Evolutionary conservation across 1,140 invertebrate species (phyloP), one percentile per base, ranked within the genome.

Genomic region (Drosophila grimshawi): DNA sequence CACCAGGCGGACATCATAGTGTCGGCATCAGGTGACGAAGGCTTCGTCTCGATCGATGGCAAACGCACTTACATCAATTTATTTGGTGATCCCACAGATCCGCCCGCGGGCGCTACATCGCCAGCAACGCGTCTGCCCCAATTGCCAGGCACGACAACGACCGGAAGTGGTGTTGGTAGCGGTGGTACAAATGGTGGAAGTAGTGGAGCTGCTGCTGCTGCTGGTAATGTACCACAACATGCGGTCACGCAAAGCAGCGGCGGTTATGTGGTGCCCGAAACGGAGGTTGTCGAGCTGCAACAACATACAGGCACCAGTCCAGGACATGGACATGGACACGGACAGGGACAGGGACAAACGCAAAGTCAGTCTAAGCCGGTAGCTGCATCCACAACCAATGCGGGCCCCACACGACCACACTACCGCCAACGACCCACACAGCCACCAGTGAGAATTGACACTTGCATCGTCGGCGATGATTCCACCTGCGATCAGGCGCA

Each of bases 401-500:
- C 88, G 3, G 81, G 76, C 32, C 81, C 90, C 51, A 89, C 90
- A 88, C 81, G 94, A 60, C 94, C 94, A 1, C 91, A 93, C 10
- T 95, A 93, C 77, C 93, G 93, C 2, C 93, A 94, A 76, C 92
- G 94, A 76, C 94, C 95, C 2, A 94, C 93, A 0, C 95, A 95
- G 71, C 95, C 95, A 19, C 94, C 95, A 0, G 95, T 96, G 0
- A 91, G 97, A 79, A 98, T 98, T 63, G 97, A 98, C 91, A 98
- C 97, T 6, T 98, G 97, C 81, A 98, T 98, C 30, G 97, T 98
- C 1, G 97, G 97, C 2, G 97, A 98, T 77, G 96, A 97, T 77
- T 96, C 96, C n/a, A 98, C 97, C 0, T 98, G 97, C 81, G 97
- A 98, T 83, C 94, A 95, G 51, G 95, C 96, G 29, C 96, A 97